A percentile compares a stretch with the other conserved stretches of the same genome.
phyloP scores from a whole-genome alignment of 2,797 vertebrate species.

The Oophaga sylvatica region DNA sequence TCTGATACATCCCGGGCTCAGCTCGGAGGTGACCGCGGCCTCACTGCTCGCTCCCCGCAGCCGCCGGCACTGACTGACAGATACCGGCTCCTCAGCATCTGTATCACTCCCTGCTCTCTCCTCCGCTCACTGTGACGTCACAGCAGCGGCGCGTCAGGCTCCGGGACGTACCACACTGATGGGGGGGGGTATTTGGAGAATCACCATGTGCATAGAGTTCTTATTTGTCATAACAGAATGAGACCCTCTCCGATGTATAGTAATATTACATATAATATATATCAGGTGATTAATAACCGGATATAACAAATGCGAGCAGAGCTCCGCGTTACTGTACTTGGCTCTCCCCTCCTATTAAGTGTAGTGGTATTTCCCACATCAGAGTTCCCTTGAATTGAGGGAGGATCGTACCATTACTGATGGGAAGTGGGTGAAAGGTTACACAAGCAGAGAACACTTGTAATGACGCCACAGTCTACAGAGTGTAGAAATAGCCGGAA shows the following conservation, averaged over 20 bases:
- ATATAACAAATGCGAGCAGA: not conserved
- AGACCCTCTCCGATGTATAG: not conserved
- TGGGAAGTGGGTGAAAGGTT: slow-evolving; percentile 55
- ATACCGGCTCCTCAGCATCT: slow-evolving; percentile 33
- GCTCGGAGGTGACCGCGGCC: not conserved
- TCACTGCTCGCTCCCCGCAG: not conserved
- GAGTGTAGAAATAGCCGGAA: too few species aligned
- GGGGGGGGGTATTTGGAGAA: not conserved
- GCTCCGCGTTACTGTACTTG: too few species aligned
- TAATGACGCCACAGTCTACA: not conserved
- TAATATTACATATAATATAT: not conserved
- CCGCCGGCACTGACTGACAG: not conserved
- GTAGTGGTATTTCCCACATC: not conserved
- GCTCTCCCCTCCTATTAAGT: too few species aligned
- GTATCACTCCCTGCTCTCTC: slow-evolving; percentile 19
- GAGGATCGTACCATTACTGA: not conserved
- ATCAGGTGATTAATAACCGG: not conserved
- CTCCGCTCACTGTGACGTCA: not conserved
- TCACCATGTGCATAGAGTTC: not conserved
- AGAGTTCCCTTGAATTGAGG: slow-evolving; percentile 39
- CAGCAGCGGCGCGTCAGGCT: not conserved
- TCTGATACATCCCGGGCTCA: slow-evolving; percentile 72
- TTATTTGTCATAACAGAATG: not conserved
- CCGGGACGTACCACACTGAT: not conserved
- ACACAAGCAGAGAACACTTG: not conserved